These are phyloP conservation scores for Balaenoptera acutorostrata DNA, from an alignment of 2,113 vertebrate genomes.

Conservation along the genomic window DNA sequence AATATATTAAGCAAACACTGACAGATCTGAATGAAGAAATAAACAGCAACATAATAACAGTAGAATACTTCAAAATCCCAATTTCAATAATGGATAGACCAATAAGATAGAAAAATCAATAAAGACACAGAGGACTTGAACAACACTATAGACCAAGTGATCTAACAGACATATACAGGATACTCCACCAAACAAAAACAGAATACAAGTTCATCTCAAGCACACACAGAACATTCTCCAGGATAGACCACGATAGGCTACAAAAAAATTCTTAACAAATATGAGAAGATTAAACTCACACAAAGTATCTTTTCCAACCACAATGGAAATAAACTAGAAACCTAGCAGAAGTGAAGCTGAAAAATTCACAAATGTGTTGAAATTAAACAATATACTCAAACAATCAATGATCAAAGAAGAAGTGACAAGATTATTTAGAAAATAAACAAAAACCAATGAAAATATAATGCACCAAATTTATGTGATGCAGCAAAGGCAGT, in stretches of 20 bases:
- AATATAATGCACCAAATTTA: not conserved
- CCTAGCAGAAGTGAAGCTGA: not conserved
- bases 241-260: not conserved
- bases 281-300: not conserved
- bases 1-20: too few species aligned
- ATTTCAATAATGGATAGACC: not conserved
- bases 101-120: not conserved
- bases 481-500: not conserved
- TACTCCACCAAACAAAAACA: not conserved
- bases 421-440: not conserved
- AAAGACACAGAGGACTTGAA: not conserved
- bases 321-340: not conserved
- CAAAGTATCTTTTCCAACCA: not conserved
- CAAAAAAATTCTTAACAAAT: not conserved
- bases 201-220: not conserved
- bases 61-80: too few species aligned
- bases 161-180: not conserved
- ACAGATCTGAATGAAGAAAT: too few species aligned
- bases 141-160: not conserved
- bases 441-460: not conserved
- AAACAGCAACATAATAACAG: too few species aligned
- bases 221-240: not conserved
- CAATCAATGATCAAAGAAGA: not conserved
- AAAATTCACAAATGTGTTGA: not conserved
- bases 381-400: not conserved